These are phyloP conservation scores for Rhabdophis nuchalis DNA, from an alignment of 2,797 vertebrate genomes.

Conservation along the genomic window DNA sequence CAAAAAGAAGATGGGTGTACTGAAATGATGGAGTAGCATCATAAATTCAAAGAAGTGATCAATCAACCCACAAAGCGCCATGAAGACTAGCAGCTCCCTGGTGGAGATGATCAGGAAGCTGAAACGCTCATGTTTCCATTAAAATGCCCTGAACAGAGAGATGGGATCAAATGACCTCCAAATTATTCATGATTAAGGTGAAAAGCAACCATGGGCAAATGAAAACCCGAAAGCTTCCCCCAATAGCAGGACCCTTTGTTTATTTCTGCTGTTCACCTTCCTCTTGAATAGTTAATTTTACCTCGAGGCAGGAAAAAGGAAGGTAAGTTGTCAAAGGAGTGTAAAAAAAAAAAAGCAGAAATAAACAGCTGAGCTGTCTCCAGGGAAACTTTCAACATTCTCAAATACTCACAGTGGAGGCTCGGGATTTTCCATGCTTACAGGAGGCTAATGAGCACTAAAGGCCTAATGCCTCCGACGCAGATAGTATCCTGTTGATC, in stretches of 20 bases:
- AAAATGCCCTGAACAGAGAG: not conserved
- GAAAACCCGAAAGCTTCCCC: not conserved
- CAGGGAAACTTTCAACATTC: not conserved
- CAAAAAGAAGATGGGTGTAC: not conserved
- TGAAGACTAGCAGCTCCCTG: not conserved
- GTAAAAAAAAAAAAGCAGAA: not conserved
- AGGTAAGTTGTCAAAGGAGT: not conserved
- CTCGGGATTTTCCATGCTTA: not conserved
- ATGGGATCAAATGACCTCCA: not conserved
- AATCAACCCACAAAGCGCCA: not conserved
- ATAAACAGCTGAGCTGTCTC: not conserved
- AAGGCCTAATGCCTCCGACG: not conserved
- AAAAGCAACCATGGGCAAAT: not conserved
- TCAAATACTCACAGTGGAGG: not conserved
- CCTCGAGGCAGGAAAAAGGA: not conserved
- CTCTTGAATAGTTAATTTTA: slow-evolving; percentile 4
- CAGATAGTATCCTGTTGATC: not conserved
- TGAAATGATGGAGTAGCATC: not conserved
- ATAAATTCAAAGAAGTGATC: not conserved
- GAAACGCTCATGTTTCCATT: not conserved
- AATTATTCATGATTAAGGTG: not conserved
- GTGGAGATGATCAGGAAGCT: not conserved
- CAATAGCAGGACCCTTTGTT: not conserved
- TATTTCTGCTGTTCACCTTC: not conserved
- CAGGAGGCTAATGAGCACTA: not conserved